A percentile compares a stretch with the other conserved stretches of the same genome.
phyloP scores from a whole-genome alignment of 2,888 invertebrate genomes.

The Rhingia rostrata region DNA sequence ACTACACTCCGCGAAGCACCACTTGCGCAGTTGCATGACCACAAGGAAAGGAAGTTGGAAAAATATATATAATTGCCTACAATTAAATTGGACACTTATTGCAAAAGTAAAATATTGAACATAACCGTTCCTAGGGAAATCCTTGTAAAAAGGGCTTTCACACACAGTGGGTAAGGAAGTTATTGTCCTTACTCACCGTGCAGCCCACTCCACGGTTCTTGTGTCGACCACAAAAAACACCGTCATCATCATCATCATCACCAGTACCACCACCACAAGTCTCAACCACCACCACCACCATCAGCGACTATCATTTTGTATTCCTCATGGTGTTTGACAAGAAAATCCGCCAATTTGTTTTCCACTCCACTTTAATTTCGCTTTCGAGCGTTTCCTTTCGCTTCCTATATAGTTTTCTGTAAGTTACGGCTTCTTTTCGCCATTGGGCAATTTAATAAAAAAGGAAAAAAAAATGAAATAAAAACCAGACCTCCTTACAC shows the following conservation, averaged over 20 bases:
- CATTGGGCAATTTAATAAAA: constrained; percentile 17
- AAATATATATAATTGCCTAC: constrained; percentile 63
- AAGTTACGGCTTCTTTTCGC: constrained; percentile 1
- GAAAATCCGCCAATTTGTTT: constrained; percentile 74
- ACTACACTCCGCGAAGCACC: neutral
- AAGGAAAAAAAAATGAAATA: neutral
- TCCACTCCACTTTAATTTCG: constrained; percentile 56
- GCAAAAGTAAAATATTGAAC: constrained; percentile 72
- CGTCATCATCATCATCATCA: neutral
- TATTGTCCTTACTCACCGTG: neutral
- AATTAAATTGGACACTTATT: constrained; percentile 74
- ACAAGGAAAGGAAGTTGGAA: constrained; percentile 22
- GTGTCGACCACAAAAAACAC: neutral
- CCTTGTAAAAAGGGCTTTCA: constrained; percentile 32
- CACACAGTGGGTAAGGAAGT: neutral
- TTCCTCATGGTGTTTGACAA: constrained; percentile 66
- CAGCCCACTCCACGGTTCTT: neutral
- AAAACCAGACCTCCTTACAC: neutral
- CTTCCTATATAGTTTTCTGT: constrained; percentile 28
- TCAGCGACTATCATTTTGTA: constrained; percentile 43
- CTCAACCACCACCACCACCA: neutral
- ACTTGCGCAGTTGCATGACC: constrained; percentile 50
- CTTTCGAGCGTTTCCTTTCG: constrained; percentile 33
- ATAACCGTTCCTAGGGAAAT: constrained; percentile 43
- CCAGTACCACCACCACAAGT: neutral